Base-by-base conservation (phyloP, 2,113 vertebrate species). In the Ploceus nigricollis region DNA sequence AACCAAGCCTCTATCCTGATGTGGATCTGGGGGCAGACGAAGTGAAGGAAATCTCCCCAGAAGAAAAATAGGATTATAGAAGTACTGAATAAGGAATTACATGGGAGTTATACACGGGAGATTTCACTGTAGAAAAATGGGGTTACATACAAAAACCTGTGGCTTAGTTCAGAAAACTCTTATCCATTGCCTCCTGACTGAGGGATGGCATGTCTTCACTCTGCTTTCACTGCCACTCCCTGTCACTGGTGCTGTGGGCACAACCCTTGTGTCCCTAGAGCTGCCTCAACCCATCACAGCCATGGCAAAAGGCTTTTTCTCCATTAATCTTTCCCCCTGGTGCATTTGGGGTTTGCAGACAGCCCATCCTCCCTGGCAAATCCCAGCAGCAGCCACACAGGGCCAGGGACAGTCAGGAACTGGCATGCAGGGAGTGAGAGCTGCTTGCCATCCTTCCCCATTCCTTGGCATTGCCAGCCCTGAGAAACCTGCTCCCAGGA, bases 401-500 rank as follows among this genome's bases (percentile, higher is more conserved):
- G 0, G 1, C 25, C 1, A 1, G 39, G 51, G 71, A 11, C 21
- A 28, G 14, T 6, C 4, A 1, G 63, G 66, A 64, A 5, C 45
- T 17, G 0, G 1, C 14, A 5, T 0, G 0, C 0, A 2, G 66
- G 54, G 40, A 82, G 11, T 0, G 2, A 35, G 77, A 20, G 39
- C 0, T 2, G 0, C 35, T 80, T 0, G 0, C 1, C 8, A 21
- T 63, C 77, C 69, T 47, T 57, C 35, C 54, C 39, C 0, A 0
- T 24, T 16, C 39, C 81, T 28, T 5, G 1, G 18, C 61, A 51
- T 9, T 1, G 18, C 33, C 18, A 5, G 31, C 66, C 28, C n/a
- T 10, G 4, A 30, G 51, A 84, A 80, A 73, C 48, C 87, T 87
- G 47, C 77, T 70, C 37, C 50, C 0, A 1, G 3, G 31, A 9